A percentile compares a stretch with the other conserved stretches of the same genome.
Evolutionary conservation across 2,888 invertebrate species (phyloP).

Genomic region (Clitarchus hookeri): DNA sequence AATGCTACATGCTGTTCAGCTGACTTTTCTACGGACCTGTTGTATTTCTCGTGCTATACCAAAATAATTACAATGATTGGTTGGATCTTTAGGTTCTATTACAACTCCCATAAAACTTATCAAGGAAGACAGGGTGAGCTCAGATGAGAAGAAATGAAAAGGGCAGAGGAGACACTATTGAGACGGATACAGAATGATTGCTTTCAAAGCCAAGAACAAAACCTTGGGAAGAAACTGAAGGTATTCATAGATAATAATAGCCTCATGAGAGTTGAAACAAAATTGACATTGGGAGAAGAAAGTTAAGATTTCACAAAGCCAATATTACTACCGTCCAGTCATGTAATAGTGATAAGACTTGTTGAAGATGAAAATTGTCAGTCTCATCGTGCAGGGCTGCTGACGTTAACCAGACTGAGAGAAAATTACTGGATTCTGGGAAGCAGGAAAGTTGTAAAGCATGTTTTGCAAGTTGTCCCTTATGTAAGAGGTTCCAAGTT

Average conservation of each 20-base stretch:
- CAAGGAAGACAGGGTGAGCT: not conserved
- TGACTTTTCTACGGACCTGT: not conserved
- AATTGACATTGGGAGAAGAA: too few relatives aligned
- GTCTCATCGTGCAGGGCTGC: too few relatives aligned
- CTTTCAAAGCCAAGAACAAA: not conserved
- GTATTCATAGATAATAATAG: too few relatives aligned
- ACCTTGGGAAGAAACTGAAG: not conserved
- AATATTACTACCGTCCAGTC: too few relatives aligned
- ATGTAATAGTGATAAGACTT: too few relatives aligned
- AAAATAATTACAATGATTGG: not conserved
- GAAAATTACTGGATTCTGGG: not conserved
- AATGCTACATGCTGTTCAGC: not conserved
- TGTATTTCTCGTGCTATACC: not conserved
- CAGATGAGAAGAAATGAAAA: not conserved
- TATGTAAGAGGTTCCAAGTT: too few relatives aligned
- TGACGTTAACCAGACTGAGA: too few relatives aligned
- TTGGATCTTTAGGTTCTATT: not conserved
- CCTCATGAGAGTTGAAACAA: not conserved
- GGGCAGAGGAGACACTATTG: not conserved
- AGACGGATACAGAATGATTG: not conserved
- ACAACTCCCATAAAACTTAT: not conserved
- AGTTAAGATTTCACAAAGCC: too few relatives aligned
- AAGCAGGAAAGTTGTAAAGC: not conserved
- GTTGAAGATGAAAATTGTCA: too few relatives aligned
- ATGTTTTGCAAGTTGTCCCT: not conserved